Base-by-base conservation (phyloP, 1,140 invertebrate genomes). In the Papilio dardanus region DNA sequence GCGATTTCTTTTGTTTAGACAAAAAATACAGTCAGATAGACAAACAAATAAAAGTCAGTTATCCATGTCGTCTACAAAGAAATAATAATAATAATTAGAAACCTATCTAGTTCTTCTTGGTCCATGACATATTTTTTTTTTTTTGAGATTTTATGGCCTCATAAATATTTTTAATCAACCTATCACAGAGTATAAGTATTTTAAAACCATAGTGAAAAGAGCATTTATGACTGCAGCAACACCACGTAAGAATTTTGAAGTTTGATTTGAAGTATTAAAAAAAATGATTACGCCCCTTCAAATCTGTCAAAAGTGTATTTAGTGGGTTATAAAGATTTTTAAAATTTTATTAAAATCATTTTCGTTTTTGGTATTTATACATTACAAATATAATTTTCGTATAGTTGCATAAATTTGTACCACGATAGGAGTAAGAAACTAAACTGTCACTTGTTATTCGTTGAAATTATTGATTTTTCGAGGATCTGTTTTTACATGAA, bases 401-500 rank as follows among this genome's bases (percentile, higher is more conserved):
- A 42, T 19, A n/a, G 8, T 24, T n/a, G 12, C 31, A 33, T 73
- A 2, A 50, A 30, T 33, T 5, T 54, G 5, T 58, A 58, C 10
- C 8, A 31, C 3, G n/a, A 73, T 8, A 73, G 14, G 33, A 8
- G 46, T 73, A 33, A 54, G 6, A 73, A 19, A 33, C 12, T 58
- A 19, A 19, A 33, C 12, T 58, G 12, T 10, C 16, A 24, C 31
- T 4, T 28, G n/a, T 54, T 33, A 19, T 73, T 21, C 19, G 65
- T 68, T 86, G 71, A 83, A 85, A 54, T 66, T 83, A 83, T 83
- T 83, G 81, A 83, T 83, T 83, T 82, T 81, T 78, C 71, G n/a
- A 74, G 74, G 66, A 58, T 69, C 50, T 58, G 21, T 58, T 24
- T 50, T 21, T 58, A 58, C 54, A 24, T 58, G 54, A 58, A 24